Evolutionary conservation across 2,797 vertebrate species (phyloP), one percentile per base, ranked within the genome.

Genomic region (Chrosomus eos): DNA sequence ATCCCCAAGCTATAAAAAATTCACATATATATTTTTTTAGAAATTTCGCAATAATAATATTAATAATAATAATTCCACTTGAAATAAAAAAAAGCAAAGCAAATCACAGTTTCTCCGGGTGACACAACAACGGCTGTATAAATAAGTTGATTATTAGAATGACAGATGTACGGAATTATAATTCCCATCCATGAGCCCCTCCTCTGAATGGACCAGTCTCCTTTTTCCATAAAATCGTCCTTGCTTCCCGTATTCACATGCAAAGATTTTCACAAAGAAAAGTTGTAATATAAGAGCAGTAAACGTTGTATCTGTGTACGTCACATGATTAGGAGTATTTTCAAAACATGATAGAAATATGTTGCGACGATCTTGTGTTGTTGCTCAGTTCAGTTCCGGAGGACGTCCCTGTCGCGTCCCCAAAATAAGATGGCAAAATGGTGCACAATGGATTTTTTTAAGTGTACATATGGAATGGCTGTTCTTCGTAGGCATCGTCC

Each of bases 81-180:
- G 48, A 87, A 71, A 64, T 4, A 85, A 72, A 76, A 77, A 84
- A 83, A 83, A 71, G 81, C 80, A 87, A 84, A 87, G 82, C 70
- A 88, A 85, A 87, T 89, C 89, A 90, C 88, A 90, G 88, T 88
- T 88, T 90, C 83, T 88, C 88, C 86, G 89, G 89, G 79, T 88
- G 86, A 90, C 87, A 83, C 84, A 77, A 87, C 72, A 75, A 79
- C 76, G 7, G 40, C 68, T 85, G 53, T 84, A 87, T 88, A 88
- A 88, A 88, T 86, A 80, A 73, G 68, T 64, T 23, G 73, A 28
- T 77, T 68, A 84, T 55, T 55, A 58, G 62, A 74, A 68, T 58
- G 73, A 75, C 73, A 67, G 62, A 75, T 76, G 60, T 13, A 82
- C 19, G 4, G 80, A 66, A 74, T 60, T 16, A 75, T 28, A 76